Percentiles rank a stretch among this genome's conserved stretches.
phyloP scores from a whole-genome alignment of 2,888 invertebrate genomes.

The Xanthia togata region DNA sequence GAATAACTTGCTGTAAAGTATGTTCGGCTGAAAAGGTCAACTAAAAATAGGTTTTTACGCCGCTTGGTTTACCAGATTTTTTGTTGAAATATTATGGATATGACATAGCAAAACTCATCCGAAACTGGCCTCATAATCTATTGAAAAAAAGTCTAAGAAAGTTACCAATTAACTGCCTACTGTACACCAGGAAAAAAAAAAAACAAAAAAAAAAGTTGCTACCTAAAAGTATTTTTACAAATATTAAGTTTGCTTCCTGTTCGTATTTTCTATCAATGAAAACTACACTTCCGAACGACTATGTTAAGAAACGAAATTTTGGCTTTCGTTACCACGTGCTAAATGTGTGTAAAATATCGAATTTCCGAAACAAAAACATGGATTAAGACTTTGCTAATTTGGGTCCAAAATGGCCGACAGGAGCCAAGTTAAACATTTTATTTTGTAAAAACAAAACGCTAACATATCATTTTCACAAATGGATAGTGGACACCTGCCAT shows the following conservation, averaged over 20 bases:
- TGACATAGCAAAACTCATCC: not conserved
- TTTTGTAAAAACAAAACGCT: constrained; percentile 44
- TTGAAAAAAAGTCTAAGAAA: not conserved
- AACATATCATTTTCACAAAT: constrained; percentile 48
- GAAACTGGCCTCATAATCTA: no score
- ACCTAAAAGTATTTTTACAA: not conserved
- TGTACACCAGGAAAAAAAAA: not conserved
- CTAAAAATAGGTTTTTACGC: constrained; percentile 9
- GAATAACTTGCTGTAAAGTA: constrained; percentile 8
- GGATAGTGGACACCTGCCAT: constrained; percentile 35
- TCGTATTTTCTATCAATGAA: constrained; percentile 22
- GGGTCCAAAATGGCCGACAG: constrained; percentile 44
- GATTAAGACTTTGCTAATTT: constrained; percentile 41
- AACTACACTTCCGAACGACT: not conserved
- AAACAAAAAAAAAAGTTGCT: not conserved
- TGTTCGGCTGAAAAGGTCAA: constrained; percentile 3
- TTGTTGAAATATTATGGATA: not conserved
- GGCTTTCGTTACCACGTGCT: no score
- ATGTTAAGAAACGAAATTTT: not conserved
- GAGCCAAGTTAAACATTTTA: constrained; percentile 59
- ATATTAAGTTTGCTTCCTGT: not conserved
- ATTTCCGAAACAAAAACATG: constrained; percentile 53
- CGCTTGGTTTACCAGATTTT: not conserved
- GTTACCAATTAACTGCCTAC: not conserved
- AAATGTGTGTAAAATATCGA: constrained; percentile 46